Base-by-base conservation (phyloP, 2,888 invertebrate genomes). In the Catocala fraxini region DNA sequence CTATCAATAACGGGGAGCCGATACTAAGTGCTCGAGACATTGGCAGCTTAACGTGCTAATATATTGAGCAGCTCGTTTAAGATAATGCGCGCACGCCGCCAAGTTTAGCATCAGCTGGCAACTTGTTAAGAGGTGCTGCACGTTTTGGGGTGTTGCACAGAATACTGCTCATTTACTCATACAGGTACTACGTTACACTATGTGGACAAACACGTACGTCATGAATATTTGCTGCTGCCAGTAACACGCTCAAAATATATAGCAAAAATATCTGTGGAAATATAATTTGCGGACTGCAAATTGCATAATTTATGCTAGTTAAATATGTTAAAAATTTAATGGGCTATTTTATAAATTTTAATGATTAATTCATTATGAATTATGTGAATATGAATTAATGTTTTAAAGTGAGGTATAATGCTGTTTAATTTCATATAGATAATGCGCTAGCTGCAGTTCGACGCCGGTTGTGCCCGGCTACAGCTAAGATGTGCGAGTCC, bases 41-140 rank as follows among this genome's bases (percentile, higher is more conserved):
- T 86, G 87, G 79, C 81, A 83, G 85, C 85, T 87, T 83, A 80
- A 81, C 79, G 79, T 80, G 82, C 79, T 87, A 84, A 88, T 88
- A 85, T 86, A 86, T 84, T 83, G 84, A 83, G 80, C 77, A 83
- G 81, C 81, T 81, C 79, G 80, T 85, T 83, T 82, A 76, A 83
- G 83, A 83, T 87, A 85, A 86, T 81, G 78, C 72, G 73, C 71
- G 78, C 73, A 79, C 71, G 78, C 78, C 75, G 74, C 68, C 75
- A 80, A 77, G 81, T 80, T 83, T 71, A 73, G 77, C 78, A 81
- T 77, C 82, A 83, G 73, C 79, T 82, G 79, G 72, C 69, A 65
- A 68, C 63, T 68, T 70, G 77, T 68, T 68, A 79, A 73, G 63
- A 70, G 74, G 62, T 66, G 67, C 55, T 65, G 63, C 66, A 75